Conservation (phyloP, 2,113 vertebrate species). For the Pseudonaja textilis region DNA sequence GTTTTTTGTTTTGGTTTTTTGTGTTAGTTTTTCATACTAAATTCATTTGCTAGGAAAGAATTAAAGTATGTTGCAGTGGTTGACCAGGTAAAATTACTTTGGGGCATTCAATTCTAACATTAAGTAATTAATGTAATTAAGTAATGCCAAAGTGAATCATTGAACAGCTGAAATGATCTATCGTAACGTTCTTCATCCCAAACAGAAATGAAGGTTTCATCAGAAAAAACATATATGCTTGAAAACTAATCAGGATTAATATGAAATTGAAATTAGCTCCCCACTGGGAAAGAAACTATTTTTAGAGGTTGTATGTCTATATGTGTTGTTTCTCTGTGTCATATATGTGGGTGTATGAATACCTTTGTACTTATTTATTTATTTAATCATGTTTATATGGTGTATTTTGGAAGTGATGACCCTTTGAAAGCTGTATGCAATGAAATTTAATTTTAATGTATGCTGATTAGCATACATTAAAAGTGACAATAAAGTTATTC, state of each 20-base stretch:
- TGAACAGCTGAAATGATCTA: constrained; percentile 35
- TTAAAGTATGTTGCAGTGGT: constrained; percentile 38
- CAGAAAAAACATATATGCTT: constrained; percentile 42
- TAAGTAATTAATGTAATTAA: constrained; percentile 39
- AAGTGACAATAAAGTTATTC: too few relatives aligned
- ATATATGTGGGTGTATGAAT: too few relatives aligned
- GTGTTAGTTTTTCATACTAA: constrained; percentile 35
- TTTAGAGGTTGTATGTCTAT: too few relatives aligned
- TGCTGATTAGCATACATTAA: too few relatives aligned
- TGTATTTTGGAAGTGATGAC: too few relatives aligned
- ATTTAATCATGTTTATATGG: too few relatives aligned
- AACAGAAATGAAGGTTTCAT: constrained; percentile 50
- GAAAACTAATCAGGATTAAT: constrained; percentile 43
- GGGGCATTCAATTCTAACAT: constrained; percentile 36
- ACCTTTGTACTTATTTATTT: too few relatives aligned
- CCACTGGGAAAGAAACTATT: too few relatives aligned
- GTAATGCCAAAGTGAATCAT: constrained; percentile 34
- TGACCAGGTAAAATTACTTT: neutral
- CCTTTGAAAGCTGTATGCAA: too few relatives aligned
- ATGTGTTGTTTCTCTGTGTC: too few relatives aligned
- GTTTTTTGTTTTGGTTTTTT: too few relatives aligned
- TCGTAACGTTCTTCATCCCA: constrained; percentile 47
- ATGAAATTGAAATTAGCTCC: neutral
- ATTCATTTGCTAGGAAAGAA: constrained; percentile 52
- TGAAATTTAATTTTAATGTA: too few relatives aligned